These are phyloP conservation scores for Motacilla alba DNA, from an alignment of 2,113 vertebrate species.

Conservation along the genomic window DNA sequence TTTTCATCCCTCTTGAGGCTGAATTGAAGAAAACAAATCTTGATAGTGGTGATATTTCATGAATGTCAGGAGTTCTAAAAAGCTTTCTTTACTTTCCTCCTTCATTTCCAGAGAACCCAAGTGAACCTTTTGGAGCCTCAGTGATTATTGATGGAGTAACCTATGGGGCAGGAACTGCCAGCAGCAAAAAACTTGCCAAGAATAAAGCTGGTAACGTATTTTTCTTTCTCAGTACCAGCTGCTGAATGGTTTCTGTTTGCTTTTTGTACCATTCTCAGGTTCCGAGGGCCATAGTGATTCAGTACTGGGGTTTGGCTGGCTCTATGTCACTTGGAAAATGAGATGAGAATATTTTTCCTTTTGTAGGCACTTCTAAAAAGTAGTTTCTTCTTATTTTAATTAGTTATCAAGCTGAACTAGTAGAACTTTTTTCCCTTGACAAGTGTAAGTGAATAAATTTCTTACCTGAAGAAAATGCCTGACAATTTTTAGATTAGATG, in stretches of 20 bases:
- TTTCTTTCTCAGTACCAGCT: background rate
- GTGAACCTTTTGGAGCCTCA: constrained; percentile 98
- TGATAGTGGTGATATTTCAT: background rate
- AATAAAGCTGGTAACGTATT: constrained; percentile 95
- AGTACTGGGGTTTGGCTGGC: background rate
- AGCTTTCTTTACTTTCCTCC: background rate
- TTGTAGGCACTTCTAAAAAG: background rate
- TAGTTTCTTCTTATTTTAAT: background rate
- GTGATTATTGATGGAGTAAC: constrained; percentile 99
- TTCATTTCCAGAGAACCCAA: constrained; percentile 91
- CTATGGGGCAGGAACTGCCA: constrained; percentile 97
- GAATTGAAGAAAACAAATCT: background rate
- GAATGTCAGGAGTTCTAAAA: background rate
- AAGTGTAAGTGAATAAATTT: background rate
- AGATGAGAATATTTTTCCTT: background rate
- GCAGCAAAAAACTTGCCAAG: constrained; percentile 99
- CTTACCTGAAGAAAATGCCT: background rate
- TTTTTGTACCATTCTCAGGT: background rate
- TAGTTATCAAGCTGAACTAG: background rate
- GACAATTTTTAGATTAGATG: background rate
- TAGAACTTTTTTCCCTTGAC: background rate
- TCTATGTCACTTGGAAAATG: background rate
- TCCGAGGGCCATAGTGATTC: background rate
- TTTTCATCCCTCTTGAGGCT: background rate
- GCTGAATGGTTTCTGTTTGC: background rate